phyloP scores from a whole-genome alignment of 2,888 invertebrate species.

The Chesias legatella region DNA sequence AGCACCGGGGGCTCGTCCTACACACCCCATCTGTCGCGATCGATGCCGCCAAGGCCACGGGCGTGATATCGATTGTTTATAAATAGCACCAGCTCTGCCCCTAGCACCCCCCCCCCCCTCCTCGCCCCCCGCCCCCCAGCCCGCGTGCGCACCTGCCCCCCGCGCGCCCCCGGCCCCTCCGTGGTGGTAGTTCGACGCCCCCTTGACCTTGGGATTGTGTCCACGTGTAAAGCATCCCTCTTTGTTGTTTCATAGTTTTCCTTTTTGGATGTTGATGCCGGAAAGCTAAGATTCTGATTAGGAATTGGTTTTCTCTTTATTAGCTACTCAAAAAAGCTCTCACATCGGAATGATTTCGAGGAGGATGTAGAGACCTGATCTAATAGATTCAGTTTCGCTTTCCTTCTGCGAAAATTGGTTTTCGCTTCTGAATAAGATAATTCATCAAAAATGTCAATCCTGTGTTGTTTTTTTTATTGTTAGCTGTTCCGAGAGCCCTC shows the following conservation, averaged over 20 bases:
- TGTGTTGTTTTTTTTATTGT: no score
- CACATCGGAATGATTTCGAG: no score
- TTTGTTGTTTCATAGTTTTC: conserved; percentile 24
- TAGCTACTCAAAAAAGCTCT: no score
- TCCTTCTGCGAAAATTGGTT: no score
- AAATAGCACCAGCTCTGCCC: conserved; percentile 66
- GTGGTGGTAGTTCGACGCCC: conserved; percentile 48
- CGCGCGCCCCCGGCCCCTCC: conserved; percentile 13
- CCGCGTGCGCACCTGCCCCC: conserved; percentile 19
- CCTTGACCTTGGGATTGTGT: conserved; percentile 46
- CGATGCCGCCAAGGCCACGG: conserved; percentile 76
- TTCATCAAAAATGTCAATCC: no score
- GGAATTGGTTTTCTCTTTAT: conserved; percentile 4
- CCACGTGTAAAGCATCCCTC: conserved; percentile 41
- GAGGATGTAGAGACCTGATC: no score
- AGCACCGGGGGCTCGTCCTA: conserved; percentile 62
- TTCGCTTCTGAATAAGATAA: no score
- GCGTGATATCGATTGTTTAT: conserved; percentile 73
- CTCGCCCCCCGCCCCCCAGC: conserved; percentile 22
- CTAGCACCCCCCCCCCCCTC: conserved; percentile 34
- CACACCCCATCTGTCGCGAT: conserved; percentile 51
- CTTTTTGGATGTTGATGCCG: conserved; percentile 6
- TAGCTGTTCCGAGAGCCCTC: no score
- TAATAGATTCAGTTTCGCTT: no score
- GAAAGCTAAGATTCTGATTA: background rate